Evolutionary conservation across 1,140 invertebrate genomes (phyloP).

Genomic region (Colletes latitarsis): DNA sequence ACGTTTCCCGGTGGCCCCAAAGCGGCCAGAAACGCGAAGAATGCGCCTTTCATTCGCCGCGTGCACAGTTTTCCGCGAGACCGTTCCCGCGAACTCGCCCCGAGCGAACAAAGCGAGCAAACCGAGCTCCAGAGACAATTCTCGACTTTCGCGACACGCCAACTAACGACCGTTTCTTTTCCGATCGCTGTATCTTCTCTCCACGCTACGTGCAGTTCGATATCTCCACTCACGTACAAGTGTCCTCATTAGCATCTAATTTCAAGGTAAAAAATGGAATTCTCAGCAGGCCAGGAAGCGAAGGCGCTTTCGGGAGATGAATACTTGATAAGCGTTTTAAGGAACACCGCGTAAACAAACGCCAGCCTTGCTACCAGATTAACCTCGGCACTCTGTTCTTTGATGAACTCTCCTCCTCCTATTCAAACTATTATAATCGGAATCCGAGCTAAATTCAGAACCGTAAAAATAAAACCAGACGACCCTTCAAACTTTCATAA

Average conservation of each 20-base stretch:
- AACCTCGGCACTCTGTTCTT: background rate
- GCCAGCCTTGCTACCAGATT: background rate
- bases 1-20: background rate
- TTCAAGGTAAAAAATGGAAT: background rate
- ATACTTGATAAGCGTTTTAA: background rate
- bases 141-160: background rate
- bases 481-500: background rate
- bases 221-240: too few species aligned
- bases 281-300: too few species aligned
- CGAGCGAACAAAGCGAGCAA: slow-evolving; percentile 4
- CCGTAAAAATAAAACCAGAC: background rate
- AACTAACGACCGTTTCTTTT: background rate
- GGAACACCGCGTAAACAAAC: slow-evolving; percentile 2
- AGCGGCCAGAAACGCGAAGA: slow-evolving; percentile 14
- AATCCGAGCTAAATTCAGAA: background rate
- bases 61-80: background rate
- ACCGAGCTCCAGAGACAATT: background rate
- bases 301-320: background rate
- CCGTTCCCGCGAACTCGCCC: slow-evolving; percentile 5
- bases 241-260: too few species aligned
- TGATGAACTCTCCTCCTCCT: background rate
- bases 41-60: slow-evolving; percentile 19
- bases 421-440: background rate
- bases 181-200: too few species aligned
- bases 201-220: too few species aligned